These are phyloP conservation scores for Bradynema listronoti DNA, from an alignment of 1,140 invertebrate species.

Conservation along the genomic window DNA sequence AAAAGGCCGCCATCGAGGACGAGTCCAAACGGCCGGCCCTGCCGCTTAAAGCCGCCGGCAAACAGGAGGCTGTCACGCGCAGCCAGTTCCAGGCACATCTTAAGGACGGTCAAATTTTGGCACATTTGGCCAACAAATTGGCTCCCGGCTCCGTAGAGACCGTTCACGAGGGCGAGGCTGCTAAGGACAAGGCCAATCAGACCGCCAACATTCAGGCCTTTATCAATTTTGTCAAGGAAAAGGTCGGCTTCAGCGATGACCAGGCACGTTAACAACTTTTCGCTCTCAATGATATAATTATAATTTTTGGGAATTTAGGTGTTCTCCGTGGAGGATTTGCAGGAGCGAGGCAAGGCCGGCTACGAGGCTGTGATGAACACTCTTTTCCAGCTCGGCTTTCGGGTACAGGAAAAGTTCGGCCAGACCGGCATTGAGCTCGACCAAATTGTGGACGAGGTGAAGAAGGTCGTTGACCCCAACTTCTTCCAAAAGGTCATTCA, in stretches of 20 bases:
- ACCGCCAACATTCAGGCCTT: constrained; percentile 41
- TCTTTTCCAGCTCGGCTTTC: constrained; percentile 33
- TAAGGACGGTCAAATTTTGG: constrained; percentile 39
- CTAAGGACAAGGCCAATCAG: constrained; percentile 43
- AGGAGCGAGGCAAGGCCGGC: constrained; percentile 46
- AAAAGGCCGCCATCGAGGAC: constrained; percentile 32
- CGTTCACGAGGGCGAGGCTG: constrained; percentile 40
- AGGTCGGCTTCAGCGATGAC: constrained; percentile 29
- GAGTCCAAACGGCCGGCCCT: constrained; percentile 32
- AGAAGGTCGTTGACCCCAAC: background rate
- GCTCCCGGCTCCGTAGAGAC: constrained; percentile 14
- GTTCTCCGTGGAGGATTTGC: constrained; percentile 39
- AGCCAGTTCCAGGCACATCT: constrained; percentile 45
- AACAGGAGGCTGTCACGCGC: constrained; percentile 40
- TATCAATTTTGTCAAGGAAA: constrained; percentile 42
- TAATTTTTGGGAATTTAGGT: constrained; percentile 26
- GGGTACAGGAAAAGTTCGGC: constrained; percentile 46
- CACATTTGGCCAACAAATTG: constrained; percentile 43
- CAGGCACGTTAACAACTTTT: background rate
- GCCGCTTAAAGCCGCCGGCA: too few species aligned
- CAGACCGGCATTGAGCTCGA: constrained; percentile 43
- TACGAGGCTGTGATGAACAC: constrained; percentile 42
- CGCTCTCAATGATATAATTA: background rate
- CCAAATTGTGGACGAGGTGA: background rate
- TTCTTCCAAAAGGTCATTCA: background rate